Percentiles rank a stretch among this genome's conserved stretches.
Evolutionary conservation across 2,113 vertebrate species (phyloP).

Genomic region (Sialia sialis): DNA sequence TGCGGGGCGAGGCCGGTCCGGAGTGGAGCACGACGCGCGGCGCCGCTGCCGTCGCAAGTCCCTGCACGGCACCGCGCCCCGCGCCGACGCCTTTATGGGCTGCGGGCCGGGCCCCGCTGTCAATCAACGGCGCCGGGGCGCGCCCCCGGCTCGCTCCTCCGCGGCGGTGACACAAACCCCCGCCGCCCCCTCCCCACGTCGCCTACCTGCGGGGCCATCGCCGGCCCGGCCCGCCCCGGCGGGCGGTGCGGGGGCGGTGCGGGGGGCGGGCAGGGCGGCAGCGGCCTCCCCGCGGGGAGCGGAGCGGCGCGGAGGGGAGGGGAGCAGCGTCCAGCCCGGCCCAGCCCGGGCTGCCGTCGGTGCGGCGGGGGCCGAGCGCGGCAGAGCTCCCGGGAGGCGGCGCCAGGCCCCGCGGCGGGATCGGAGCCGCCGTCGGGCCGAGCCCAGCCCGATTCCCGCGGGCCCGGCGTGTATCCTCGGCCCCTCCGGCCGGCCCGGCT

Average conservation of each 20-base stretch:
- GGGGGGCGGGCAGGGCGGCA: not conserved
- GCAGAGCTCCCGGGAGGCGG: conserved; percentile 34
- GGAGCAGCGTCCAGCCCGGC: no score
- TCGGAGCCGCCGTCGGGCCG: accelerated
- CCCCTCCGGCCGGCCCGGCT: not conserved
- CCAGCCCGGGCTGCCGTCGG: not conserved
- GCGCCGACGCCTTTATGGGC: conserved; percentile 73
- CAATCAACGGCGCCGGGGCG: conserved; percentile 69
- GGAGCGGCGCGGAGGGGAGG: not conserved
- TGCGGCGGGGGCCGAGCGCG: not conserved
- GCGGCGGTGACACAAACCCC: conserved; percentile 74
- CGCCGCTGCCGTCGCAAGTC: not conserved
- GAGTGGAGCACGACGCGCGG: accelerated
- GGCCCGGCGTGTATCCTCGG: not conserved
- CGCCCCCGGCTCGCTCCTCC: conserved; percentile 58
- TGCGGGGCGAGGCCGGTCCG: not conserved
- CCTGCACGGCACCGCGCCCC: not conserved
- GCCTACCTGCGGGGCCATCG: conserved; percentile 48
- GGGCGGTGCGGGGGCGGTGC: not conserved
- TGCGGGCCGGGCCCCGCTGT: conserved; percentile 59
- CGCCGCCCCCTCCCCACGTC: conserved; percentile 62
- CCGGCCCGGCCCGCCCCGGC: not conserved
- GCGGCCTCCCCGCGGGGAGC: not conserved
- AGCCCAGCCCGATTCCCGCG: accelerated
- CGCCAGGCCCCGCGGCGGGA: not conserved